Base-by-base conservation (phyloP, 2,797 vertebrate genomes). In the Coccyzus lansbergi region DNA sequence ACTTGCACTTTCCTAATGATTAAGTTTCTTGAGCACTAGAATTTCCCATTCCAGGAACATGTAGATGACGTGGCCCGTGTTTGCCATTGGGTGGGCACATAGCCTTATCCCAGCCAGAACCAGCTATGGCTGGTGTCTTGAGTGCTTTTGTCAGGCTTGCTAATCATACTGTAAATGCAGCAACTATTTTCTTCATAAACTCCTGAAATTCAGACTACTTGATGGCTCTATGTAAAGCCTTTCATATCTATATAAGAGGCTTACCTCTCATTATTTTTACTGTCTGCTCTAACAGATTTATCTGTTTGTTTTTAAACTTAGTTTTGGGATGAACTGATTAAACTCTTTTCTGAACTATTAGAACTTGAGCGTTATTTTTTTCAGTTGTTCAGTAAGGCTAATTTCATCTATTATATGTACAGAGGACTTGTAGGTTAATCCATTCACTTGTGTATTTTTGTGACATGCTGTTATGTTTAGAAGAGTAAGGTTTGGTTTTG, bases 1-100 rank as follows among this genome's bases (percentile, higher is more conserved):
- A 38, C 19, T 42, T 31, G 6, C 2, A 1, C 71, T 49, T 86
- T 79, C 36, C 10, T 75, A n/a, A 34, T 0, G 0, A 7, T 62
- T 31, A 42, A 62, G n/a, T 67, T 36, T 77, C 20, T 36, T 63
- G 15, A 14, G 40, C 1, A 2, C 56, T 44, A 1, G 15, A 71
- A 24, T 44, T 81, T 22, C 13, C 31, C 6, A 0, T 71, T 87
- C 19, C 36, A 29, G 71, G 40, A 82, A 26, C 12, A 4, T 1
- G 15, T 24, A 21, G 33, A 26, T 78, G 49, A 17, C 5, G 10
- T 49, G 52, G 58, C 65, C 38, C 26, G 2, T 0, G 0, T 49
- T 68, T 4, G 9, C 18, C 14, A 5, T 29, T 46, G 24, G 12
- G 26, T 62, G 76, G 11, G 22, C 28, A 29, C 2, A 4, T 25